phyloP scores from a whole-genome alignment of 2,888 invertebrate species.

The Germaria angustata region DNA sequence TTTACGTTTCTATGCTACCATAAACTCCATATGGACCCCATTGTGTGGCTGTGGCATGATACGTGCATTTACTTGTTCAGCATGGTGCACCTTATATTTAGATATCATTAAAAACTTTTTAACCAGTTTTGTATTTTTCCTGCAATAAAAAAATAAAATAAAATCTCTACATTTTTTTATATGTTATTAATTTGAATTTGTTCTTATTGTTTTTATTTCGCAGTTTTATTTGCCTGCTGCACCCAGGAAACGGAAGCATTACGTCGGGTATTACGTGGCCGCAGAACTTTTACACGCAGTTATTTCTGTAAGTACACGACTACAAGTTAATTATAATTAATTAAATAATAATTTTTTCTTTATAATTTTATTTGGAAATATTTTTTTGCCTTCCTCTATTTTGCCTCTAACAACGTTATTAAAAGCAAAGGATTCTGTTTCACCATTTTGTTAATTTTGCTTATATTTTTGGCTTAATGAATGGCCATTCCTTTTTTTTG shows the following conservation, averaged over 20 bases:
- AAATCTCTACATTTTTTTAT: conserved; percentile 4
- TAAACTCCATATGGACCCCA: conserved; percentile 49
- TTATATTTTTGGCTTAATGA: neutral
- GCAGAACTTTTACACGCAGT: conserved; percentile 88
- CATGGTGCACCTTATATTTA: conserved; percentile 55
- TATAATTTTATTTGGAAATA: neutral
- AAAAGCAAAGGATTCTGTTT: conserved; percentile 37
- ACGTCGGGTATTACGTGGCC: conserved; percentile 88
- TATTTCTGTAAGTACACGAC: conserved; percentile 87
- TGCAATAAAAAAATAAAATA: neutral
- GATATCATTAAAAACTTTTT: conserved; percentile 66
- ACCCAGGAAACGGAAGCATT: conserved; percentile 88
- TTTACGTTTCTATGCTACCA: conserved; percentile 34
- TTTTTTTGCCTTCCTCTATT: neutral
- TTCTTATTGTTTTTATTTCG: conserved; percentile 65
- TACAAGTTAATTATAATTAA: conserved; percentile 43
- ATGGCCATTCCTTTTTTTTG: conserved; percentile 20
- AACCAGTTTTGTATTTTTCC: neutral
- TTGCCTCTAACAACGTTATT: conserved; percentile 18
- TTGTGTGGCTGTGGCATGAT: conserved; percentile 35
- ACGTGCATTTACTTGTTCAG: conserved; percentile 26
- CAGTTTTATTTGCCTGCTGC: conserved; percentile 85
- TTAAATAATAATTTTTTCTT: conserved; percentile 2
- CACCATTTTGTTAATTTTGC: neutral
- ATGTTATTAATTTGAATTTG: conserved; percentile 16